phyloP scores from a whole-genome alignment of 2,113 vertebrate genomes.

The Grantiella picta region DNA sequence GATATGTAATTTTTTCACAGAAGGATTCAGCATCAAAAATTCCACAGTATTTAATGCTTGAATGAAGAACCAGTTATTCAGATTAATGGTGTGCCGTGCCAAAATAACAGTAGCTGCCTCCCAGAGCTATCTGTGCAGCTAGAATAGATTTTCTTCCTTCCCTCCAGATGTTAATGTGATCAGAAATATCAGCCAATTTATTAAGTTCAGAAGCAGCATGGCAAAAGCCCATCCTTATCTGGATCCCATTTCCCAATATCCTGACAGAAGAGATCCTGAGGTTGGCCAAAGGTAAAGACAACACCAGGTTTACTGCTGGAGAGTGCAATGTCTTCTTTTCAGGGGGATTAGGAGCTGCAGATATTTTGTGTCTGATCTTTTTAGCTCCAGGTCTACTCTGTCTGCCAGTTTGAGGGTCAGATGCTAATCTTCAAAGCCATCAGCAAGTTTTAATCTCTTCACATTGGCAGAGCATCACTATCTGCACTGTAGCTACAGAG shows the following conservation, averaged over 20 bases:
- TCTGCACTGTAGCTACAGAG: background rate
- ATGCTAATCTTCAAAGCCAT: constrained; percentile 10
- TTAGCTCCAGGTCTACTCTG: background rate
- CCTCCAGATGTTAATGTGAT: constrained; percentile 3
- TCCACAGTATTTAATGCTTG: background rate
- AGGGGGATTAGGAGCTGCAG: background rate
- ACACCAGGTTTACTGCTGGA: background rate
- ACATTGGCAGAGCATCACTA: background rate
- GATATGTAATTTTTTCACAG: background rate
- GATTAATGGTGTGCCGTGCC: background rate
- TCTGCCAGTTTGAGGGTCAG: background rate
- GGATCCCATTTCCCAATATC: background rate
- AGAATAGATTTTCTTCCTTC: constrained; percentile 19
- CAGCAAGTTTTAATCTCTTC: background rate
- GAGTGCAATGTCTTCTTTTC: background rate
- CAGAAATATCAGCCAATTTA: background rate
- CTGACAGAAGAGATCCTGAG: background rate
- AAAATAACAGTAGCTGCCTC: background rate
- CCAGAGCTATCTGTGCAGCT: background rate
- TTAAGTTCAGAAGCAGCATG: background rate
- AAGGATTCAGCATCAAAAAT: background rate
- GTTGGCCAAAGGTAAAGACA: background rate
- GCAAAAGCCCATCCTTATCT: background rate
- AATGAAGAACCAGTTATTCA: background rate
- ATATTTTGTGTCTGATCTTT: background rate